phyloP scores from a whole-genome alignment of 1,140 invertebrate species.

The Magallana angulata region DNA sequence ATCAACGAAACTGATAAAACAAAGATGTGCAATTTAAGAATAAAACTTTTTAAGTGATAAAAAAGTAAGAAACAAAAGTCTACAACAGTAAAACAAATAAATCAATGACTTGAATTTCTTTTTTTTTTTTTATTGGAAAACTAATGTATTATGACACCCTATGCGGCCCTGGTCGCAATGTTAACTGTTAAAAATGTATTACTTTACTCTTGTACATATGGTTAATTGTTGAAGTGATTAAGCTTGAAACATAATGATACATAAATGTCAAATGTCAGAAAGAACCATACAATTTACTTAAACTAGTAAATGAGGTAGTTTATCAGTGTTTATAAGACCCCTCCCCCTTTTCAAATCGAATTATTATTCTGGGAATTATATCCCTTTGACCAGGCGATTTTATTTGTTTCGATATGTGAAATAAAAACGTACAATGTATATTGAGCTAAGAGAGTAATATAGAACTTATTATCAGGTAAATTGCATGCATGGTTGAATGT shows the following conservation, averaged over 20 bases:
- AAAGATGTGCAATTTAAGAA: no score
- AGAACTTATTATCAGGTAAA: no score
- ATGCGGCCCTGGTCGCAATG: not conserved
- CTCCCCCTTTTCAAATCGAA: not conserved
- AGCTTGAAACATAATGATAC: not conserved
- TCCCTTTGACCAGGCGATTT: slow-evolving; percentile 16
- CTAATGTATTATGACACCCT: no score
- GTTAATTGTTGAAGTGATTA: not conserved
- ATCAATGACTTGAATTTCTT: no score
- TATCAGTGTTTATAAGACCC: not conserved
- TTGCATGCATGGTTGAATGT: no score
- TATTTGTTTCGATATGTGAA: no score
- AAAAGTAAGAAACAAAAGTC: no score
- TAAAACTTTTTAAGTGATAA: no score
- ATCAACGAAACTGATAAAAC: no score
- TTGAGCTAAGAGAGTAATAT: no score
- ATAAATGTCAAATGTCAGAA: slow-evolving; percentile 30
- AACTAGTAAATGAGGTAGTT: not conserved
- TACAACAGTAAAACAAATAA: no score
- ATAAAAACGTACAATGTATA: not conserved
- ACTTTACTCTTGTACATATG: not conserved
- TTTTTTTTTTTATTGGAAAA: no score
- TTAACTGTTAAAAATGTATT: not conserved
- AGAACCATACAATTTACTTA: not conserved
- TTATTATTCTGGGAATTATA: not conserved